phyloP scores from a whole-genome alignment of 2,113 vertebrate species.

The Centropristis striata region DNA sequence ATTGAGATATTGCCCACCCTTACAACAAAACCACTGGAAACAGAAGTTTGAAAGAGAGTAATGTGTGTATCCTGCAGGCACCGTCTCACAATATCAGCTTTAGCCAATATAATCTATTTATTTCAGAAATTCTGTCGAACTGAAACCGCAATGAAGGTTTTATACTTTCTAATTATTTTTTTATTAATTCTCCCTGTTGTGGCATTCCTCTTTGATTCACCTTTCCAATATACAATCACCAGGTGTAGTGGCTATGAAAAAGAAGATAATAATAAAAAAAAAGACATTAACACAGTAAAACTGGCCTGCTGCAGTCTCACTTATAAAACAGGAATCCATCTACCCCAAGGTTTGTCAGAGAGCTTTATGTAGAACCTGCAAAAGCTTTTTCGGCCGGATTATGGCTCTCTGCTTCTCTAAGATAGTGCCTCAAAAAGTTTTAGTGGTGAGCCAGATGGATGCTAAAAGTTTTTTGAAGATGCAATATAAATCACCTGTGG shows the following conservation, averaged over 20 bases:
- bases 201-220: not conserved
- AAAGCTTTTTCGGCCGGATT: not conserved
- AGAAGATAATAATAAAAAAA: not conserved
- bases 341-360: slow-evolving; percentile 9
- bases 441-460: slow-evolving; percentile 17
- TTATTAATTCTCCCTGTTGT: not conserved
- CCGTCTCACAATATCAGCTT: not conserved
- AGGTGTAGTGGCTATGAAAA: not conserved
- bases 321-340: slow-evolving; percentile 26
- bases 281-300: slow-evolving; percentile 15
- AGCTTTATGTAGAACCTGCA: slow-evolving; percentile 14
- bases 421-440: slow-evolving; percentile 17
- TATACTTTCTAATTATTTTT: not conserved
- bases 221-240: not conserved
- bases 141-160: not conserved
- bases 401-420: slow-evolving; percentile 9
- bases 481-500: not conserved
- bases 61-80: not conserved
- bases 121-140: not conserved
- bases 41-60: not conserved
- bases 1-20: too few relatives aligned
- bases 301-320: not conserved
- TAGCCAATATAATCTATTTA: not conserved
- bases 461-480: not conserved
- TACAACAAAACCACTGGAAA: not conserved